Base-by-base conservation (phyloP, 1,140 invertebrate species). In the Drosophila pseudoananassae region DNA sequence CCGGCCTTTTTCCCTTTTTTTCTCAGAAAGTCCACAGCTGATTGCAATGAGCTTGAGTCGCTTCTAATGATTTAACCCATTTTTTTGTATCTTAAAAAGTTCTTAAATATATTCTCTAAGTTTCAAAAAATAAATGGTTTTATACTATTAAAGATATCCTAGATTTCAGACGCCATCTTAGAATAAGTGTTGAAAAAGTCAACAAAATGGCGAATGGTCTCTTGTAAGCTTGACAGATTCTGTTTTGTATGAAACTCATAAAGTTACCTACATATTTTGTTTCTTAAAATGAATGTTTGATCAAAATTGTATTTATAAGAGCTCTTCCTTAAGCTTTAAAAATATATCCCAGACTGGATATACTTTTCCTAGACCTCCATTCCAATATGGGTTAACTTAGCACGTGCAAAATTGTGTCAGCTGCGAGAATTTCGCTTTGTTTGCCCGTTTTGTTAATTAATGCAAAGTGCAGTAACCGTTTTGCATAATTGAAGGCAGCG, bases 391-490 rank as follows among this genome's bases (percentile, higher is more conserved):
- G 63, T 66, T 66, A 64, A 52, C 23, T 38, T 47, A 71, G 68
- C 68, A 71, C 68, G 68, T 71, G 68, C 68, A 70, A 73, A 73
- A 73, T 60, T 73, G 68, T 73, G 70, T 73, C 70, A 73, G 68
- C 70, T 73, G 51, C 59, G 55, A 33, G 46, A 66, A 51, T 64
- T 66, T 66, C 27, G 58, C 46, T 66, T 66, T 66, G 63, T 66
- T 66, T 66, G 59, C 46, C 46, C 63, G 43, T 46, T 43, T 64
- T 76, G 80, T 87, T 85, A 85, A 85, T 85, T 85, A 85, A 85
- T 85, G 82, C 78, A 85, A 88, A 85, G 74, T 85, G 78, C 83
- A 85, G 74, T 84, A 84, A 84, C 77, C 81, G 82, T 84, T 85
- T 85, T 85, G 74, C 82, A 87, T 87, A 87, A 87, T 87, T 87